Conservation (phyloP, 64 coral and sea anemone species). For the Montipora sp. region DNA sequence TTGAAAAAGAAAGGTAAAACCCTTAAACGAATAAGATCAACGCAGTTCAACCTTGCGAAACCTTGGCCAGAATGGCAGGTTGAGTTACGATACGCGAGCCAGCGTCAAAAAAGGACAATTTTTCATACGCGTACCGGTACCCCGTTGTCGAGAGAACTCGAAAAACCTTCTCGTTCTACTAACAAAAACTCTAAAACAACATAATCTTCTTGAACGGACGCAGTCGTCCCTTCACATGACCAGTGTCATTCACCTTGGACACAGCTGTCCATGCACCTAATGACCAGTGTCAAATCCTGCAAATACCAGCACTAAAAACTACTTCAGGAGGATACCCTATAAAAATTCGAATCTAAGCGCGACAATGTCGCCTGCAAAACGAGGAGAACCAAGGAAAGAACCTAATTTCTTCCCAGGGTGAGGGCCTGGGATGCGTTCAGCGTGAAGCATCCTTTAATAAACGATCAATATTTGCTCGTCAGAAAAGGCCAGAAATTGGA, state of each 20-base stretch:
- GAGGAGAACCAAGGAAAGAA: not conserved
- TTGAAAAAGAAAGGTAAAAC: not conserved
- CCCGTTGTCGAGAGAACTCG: not conserved
- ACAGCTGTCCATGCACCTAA: too few species aligned
- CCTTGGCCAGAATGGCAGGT: not conserved
- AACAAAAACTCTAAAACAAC: too few species aligned
- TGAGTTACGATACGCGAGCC: not conserved
- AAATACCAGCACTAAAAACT: too few species aligned
- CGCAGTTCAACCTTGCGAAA: not conserved
- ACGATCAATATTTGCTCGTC: slow-evolving; percentile 19
- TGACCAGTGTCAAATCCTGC: too few species aligned
- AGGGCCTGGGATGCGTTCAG: too few species aligned
- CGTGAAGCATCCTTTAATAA: too few species aligned
- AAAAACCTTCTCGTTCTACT: not conserved
- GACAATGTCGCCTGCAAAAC: not conserved
- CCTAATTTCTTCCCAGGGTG: not conserved
- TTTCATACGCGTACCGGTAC: not conserved
- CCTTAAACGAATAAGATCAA: not conserved
- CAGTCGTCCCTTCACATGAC: too few species aligned
- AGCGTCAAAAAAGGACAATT: slow-evolving; percentile 3
- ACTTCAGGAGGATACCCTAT: not conserved
- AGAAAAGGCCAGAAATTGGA: slow-evolving; percentile 12
- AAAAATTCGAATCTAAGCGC: slow-evolving; percentile 7
- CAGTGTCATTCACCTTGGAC: too few species aligned
- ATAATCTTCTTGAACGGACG: too few species aligned